These are phyloP conservation scores for Ooceraea biroi DNA, from an alignment of 1,140 invertebrate species.

Conservation along the genomic window DNA sequence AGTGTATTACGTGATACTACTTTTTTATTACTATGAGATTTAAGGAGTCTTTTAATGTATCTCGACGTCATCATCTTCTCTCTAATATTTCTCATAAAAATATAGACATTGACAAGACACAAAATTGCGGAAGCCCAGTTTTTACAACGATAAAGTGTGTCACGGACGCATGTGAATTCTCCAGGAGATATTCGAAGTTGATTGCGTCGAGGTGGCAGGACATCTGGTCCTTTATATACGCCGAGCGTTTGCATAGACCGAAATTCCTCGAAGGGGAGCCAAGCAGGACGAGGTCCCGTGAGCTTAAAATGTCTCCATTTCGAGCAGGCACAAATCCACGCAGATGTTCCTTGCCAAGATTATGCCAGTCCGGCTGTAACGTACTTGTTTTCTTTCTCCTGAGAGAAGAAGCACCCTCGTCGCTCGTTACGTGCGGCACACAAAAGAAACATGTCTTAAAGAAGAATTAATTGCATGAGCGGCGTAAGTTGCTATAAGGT, in stretches of 20 bases:
- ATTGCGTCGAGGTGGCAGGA: slow-evolving; percentile 72
- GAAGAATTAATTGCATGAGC: not conserved
- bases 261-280: slow-evolving; percentile 71
- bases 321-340: slow-evolving; percentile 57
- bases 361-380: slow-evolving; percentile 55
- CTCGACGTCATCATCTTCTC: not conserved
- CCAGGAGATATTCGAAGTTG: slow-evolving; percentile 70
- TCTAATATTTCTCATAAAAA: slow-evolving; percentile 20
- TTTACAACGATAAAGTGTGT: slow-evolving; percentile 62
- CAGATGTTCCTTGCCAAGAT: slow-evolving; percentile 69
- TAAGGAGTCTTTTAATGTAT: not conserved
- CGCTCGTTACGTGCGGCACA: slow-evolving; percentile 6
- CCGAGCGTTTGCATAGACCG: slow-evolving; percentile 68
- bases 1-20: too few species aligned
- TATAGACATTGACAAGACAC: not conserved
- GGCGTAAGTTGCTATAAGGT: not conserved
- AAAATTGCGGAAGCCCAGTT: slow-evolving; percentile 50
- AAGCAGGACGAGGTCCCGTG: slow-evolving; percentile 63
- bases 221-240: slow-evolving; percentile 75
- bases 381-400: slow-evolving; percentile 54
- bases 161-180: slow-evolving; percentile 75
- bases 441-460: not conserved
- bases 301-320: slow-evolving; percentile 72
- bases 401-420: not conserved
- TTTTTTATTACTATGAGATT: slow-evolving; percentile 7